A percentile compares a stretch with the other conserved stretches of the same genome.
Conservation (phyloP, 92 coral and sea anemone species). For the Umimayanthus chanpuru region DNA sequence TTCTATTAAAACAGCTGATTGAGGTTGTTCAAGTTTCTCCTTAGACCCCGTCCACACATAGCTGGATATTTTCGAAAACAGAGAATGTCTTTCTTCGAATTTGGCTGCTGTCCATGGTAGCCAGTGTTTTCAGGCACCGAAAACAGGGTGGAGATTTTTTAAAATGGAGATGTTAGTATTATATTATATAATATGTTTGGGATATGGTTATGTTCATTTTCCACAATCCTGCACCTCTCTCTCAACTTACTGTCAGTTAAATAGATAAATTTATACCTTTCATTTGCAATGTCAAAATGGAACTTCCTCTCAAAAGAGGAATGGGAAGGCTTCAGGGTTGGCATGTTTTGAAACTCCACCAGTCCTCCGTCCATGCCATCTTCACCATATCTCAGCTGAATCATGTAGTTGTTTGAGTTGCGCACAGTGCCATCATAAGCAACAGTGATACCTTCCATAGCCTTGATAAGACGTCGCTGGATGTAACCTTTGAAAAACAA, state of each 20-base stretch:
- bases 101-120: too few relatives aligned
- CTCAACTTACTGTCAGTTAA: background rate
- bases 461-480: constrained; percentile 99
- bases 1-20: too few relatives aligned
- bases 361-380: constrained; percentile 98
- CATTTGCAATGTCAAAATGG: constrained; percentile 88
- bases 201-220: too few relatives aligned
- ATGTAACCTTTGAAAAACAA: constrained; percentile 77
- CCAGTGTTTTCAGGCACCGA: too few relatives aligned
- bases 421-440: constrained; percentile 98
- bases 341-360: constrained; percentile 97
- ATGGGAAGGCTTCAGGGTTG: constrained; percentile 91
- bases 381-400: constrained; percentile 97
- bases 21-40: too few relatives aligned
- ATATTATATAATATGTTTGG: too few relatives aligned
- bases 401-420: constrained; percentile 95
- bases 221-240: too few relatives aligned
- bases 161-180: too few relatives aligned
- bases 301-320: constrained; percentile 87
- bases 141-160: too few relatives aligned
- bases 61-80: too few relatives aligned
- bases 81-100: too few relatives aligned
- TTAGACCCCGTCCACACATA: too few relatives aligned
- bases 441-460: constrained; percentile 97
- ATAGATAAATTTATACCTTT: constrained; percentile 57